Conservation (phyloP, 2,113 vertebrate genomes). For the Tor tambroides region DNA sequence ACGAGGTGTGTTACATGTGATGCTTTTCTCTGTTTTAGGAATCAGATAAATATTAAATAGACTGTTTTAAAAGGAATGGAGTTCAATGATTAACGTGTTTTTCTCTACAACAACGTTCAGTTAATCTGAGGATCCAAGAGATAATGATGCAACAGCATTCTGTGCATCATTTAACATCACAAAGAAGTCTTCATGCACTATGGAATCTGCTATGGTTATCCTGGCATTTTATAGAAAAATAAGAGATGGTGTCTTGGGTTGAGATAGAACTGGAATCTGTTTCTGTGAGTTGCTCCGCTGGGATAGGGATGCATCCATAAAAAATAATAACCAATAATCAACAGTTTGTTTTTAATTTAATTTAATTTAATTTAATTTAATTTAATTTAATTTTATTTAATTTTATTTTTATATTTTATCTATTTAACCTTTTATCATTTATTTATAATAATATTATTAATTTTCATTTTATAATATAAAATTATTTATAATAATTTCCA, state of each 20-base stretch:
- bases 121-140: background rate
- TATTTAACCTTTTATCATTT: no score
- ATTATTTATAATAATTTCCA: background rate
- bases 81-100: conserved; percentile 35
- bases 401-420: no score
- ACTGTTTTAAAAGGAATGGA: background rate
- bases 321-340: background rate
- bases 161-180: background rate
- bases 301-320: no score
- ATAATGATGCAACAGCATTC: background rate
- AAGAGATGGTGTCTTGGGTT: background rate
- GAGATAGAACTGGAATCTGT: background rate
- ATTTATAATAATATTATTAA: no score
- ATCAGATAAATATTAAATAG: conserved; percentile 17
- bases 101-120: background rate
- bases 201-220: background rate
- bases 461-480: no score
- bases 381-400: no score
- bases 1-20: conserved; percentile 16
- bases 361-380: no score
- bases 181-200: background rate
- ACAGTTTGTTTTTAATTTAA: background rate
- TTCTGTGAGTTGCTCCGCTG: background rate
- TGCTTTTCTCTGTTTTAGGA: conserved; percentile 24
- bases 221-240: background rate